Evolutionary conservation across 2,797 vertebrate genomes (phyloP), one percentile per base, ranked within the genome.

Genomic region (Pyrrhura leucotis): DNA sequence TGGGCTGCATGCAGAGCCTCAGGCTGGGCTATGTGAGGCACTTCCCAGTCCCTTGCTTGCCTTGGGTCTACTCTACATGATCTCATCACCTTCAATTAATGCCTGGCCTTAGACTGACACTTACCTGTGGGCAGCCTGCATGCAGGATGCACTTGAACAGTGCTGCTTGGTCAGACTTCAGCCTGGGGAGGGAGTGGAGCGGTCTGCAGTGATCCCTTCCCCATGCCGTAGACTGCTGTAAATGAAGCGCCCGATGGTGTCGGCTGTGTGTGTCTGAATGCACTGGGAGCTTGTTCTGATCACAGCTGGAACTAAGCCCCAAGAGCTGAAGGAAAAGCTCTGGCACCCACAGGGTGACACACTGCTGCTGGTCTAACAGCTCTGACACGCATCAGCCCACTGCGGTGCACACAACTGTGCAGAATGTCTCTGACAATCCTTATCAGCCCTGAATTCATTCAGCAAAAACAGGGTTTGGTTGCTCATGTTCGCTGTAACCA

Each of bases 151-250:
- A 11, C 28, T 4, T 62, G 26, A 42, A 4, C 7, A 1, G 25
- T 2, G 40, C 47, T 35, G 16, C 31, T n/a, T 6, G 56, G 42
- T 23, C 23, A 6, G 14, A 12, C 19, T 28, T 28, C 8, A 50
- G 54, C 26, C 28, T 1, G 0, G 61, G 12, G 22, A 89, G 56
- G 67, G 65, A 29, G 26, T 42, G 73, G 51, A 78, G 25, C 20
- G 76, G 35, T 26, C 26, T 6, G 8, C 22, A 13, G 23, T 1
- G 31, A 74, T 50, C 45, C 29, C 21, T 73, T 65, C 21, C 50
- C 26, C 7, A 7, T 0, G 1, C 58, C 5, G n/a, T 1, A 29
- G 12, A 3, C 13, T 7, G 40, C 63, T 1, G 15, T 26, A 4
- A 11, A 65, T 1, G 2, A 20, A 25, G 69, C 0, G 1, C 37